Evolutionary conservation across 2,888 invertebrate species (phyloP).

Genomic region (Erannis defoliaria): DNA sequence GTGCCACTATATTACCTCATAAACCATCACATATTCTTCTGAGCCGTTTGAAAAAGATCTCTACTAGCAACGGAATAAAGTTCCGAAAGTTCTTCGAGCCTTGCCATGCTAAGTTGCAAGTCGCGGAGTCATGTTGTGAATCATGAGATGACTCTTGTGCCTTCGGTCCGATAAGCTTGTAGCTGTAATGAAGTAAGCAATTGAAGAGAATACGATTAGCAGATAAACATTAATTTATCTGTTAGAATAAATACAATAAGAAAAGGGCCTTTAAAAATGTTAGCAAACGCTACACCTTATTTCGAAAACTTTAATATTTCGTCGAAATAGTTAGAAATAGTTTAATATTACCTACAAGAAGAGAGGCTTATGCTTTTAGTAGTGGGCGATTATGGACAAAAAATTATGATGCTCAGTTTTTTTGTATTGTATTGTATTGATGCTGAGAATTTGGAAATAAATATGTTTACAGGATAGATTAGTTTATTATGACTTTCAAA

Average conservation of each 20-base stretch:
- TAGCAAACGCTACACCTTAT: too few species aligned
- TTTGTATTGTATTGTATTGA: too few species aligned
- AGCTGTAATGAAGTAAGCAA: constrained; percentile 39
- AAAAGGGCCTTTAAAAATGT: not conserved
- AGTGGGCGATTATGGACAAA: too few species aligned
- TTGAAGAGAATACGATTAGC: constrained; percentile 25
- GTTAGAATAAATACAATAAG: not conserved
- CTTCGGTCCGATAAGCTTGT: constrained; percentile 34
- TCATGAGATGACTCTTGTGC: constrained; percentile 42
- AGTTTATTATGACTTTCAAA: too few species aligned
- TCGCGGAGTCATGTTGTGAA: constrained; percentile 43
- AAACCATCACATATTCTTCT: constrained; percentile 22
- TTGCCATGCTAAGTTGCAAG: constrained; percentile 23
- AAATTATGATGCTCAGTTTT: too few species aligned
- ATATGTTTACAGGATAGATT: too few species aligned
- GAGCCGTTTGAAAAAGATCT: constrained; percentile 16
- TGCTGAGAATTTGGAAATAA: too few species aligned
- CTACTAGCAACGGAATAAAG: constrained; percentile 20
- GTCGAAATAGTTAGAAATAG: too few species aligned
- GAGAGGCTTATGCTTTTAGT: too few species aligned
- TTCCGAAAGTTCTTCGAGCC: constrained; percentile 8
- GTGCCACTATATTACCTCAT: constrained; percentile 48
- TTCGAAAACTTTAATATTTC: too few species aligned
- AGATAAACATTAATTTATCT: constrained; percentile 6
- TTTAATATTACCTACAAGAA: too few species aligned